A percentile compares a stretch with the other conserved stretches of the same genome.
These are phyloP conservation scores for Uromys caudimaculatus DNA, from an alignment of 2,797 vertebrate species.

Conservation along the genomic window DNA sequence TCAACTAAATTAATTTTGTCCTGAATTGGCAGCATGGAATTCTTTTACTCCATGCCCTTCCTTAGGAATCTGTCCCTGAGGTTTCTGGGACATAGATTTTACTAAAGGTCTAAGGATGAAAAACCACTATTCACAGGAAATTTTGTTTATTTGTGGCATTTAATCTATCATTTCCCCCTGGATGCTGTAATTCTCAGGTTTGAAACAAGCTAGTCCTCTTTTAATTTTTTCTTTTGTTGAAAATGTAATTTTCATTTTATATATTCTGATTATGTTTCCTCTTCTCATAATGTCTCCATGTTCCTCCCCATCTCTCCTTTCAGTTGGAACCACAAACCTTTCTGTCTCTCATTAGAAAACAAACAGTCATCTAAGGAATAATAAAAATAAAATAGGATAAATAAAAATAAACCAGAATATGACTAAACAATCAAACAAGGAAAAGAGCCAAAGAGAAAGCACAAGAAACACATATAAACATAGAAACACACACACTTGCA, in stretches of 20 bases:
- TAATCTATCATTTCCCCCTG: not conserved
- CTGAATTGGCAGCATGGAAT: not conserved
- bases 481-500: not conserved
- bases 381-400: not conserved
- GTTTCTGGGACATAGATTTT: constrained; percentile 20
- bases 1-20: not conserved
- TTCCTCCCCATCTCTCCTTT: not conserved
- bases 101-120: not conserved
- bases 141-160: constrained; percentile 6
- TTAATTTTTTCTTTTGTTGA: not conserved
- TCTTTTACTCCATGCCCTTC: not conserved
- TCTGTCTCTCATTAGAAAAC: not conserved
- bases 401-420: not conserved
- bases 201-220: not conserved
- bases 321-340: not conserved
- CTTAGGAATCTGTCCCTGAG: constrained; percentile 11
- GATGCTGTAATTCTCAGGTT: not conserved
- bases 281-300: not conserved
- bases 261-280: not conserved
- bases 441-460: not conserved
- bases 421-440: not conserved
- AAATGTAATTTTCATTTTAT: not conserved
- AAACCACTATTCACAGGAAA: not conserved
- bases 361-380: not conserved
- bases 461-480: not conserved